Percentiles rank a stretch among this genome's conserved stretches.
These are phyloP conservation scores for Vimba vimba DNA, from an alignment of 2,113 vertebrate genomes.

Conservation along the genomic window DNA sequence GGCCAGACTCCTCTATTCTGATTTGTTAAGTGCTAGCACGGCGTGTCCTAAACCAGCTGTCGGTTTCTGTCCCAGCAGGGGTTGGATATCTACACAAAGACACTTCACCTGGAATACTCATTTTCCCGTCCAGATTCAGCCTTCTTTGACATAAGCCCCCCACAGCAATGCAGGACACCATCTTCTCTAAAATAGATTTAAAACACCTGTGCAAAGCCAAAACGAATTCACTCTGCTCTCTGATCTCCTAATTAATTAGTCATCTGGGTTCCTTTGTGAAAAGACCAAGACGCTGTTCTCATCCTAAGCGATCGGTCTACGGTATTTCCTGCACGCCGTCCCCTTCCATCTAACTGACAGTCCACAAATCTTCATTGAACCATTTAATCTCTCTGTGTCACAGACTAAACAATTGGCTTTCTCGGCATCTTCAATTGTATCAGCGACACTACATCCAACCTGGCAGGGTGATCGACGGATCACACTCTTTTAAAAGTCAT, in stretches of 20 bases:
- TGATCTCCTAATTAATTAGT: conserved; percentile 42
- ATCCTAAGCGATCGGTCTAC: not conserved
- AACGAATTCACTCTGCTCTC: conserved; percentile 26
- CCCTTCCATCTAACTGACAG: conserved; percentile 31
- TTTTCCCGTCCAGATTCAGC: conserved; percentile 21
- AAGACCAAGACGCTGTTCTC: not conserved
- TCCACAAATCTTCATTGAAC: conserved; percentile 53
- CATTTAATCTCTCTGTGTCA: conserved; percentile 50
- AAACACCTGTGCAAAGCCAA: conserved; percentile 41
- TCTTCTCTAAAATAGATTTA: conserved; percentile 30
- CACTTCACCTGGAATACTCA: conserved; percentile 16
- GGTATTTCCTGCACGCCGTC: conserved; percentile 9
- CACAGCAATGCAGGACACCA: conserved; percentile 17
- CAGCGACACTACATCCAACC: conserved; percentile 36
- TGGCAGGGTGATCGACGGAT: conserved; percentile 27
- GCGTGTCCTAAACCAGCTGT: conserved; percentile 56
- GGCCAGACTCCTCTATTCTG: conserved; percentile 60
- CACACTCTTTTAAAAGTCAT: conserved; percentile 19
- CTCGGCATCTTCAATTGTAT: not conserved
- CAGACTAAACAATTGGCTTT: conserved; percentile 42
- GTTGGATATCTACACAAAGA: conserved; percentile 38
- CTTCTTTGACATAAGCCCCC: conserved; percentile 20
- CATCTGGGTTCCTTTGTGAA: conserved; percentile 29
- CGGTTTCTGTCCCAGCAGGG: conserved; percentile 23
- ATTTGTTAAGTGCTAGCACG: conserved; percentile 67